Evolutionary conservation across 2,888 invertebrate species (phyloP).

Genomic region (Xestoiulus laeticollis): DNA sequence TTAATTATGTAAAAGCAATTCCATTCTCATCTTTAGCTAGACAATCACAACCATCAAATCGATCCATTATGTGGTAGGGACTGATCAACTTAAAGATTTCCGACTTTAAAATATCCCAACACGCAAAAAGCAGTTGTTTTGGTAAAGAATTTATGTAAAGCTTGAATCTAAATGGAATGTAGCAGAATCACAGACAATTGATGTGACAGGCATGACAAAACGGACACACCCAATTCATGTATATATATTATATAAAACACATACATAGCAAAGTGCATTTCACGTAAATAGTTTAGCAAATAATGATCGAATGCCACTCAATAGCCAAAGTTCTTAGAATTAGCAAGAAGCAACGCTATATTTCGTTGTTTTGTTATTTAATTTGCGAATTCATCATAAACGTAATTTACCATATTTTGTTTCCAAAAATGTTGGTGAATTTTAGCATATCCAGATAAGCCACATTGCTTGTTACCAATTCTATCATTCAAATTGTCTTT

Average conservation of each 20-base stretch:
- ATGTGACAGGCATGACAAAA: slow-evolving; percentile 34
- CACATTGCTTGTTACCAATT: not conserved
- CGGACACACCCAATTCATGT: slow-evolving; percentile 32
- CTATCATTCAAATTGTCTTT: too few relatives aligned
- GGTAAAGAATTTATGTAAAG: not conserved
- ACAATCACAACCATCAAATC: not conserved
- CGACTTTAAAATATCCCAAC: not conserved
- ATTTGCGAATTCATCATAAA: not conserved
- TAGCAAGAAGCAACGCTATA: not conserved
- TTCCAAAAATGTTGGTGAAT: not conserved
- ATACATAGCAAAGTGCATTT: slow-evolving; percentile 5
- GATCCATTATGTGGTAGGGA: not conserved
- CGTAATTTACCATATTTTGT: not conserved
- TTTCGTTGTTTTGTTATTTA: not conserved
- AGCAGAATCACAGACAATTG: slow-evolving; percentile 7
- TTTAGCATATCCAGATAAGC: too few relatives aligned
- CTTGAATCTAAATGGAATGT: slow-evolving; percentile 10
- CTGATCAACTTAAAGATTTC: not conserved
- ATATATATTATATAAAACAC: slow-evolving; percentile 21
- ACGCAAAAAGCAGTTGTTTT: not conserved
- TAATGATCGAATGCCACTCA: not conserved
- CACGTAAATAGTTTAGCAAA: slow-evolving; percentile 4
- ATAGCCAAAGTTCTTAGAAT: not conserved
- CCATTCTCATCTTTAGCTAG: not conserved
- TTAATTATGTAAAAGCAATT: not conserved